phyloP scores from a whole-genome alignment of 2,888 invertebrate genomes.

The Drosophila ustulata region DNA sequence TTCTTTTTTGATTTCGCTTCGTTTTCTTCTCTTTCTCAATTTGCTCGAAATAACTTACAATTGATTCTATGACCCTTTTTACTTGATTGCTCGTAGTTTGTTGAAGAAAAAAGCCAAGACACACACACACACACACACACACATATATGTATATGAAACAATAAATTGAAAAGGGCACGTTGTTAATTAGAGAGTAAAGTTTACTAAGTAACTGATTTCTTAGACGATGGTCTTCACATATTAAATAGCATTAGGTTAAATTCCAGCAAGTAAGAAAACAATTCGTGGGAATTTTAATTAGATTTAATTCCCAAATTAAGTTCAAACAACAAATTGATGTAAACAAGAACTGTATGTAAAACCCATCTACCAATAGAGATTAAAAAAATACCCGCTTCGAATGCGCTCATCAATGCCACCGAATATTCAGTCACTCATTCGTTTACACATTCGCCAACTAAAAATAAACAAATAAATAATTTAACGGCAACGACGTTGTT shows the following conservation, averaged over 20 bases:
- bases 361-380: neutral
- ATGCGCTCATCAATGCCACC: neutral
- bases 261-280: neutral
- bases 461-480: constrained; percentile 18
- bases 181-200: neutral
- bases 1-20: constrained; percentile 6
- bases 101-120: neutral
- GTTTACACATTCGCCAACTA: constrained; percentile 17
- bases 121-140: neutral
- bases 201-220: neutral
- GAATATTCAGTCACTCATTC: constrained; percentile 4
- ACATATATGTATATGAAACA: neutral
- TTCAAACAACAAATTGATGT: neutral
- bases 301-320: neutral
- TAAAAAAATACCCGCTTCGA: neutral
- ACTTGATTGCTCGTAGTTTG: constrained; percentile 29
- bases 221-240: neutral
- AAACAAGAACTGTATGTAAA: neutral
- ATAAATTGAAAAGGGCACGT: constrained; percentile 2
- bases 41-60: constrained; percentile 16
- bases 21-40: constrained; percentile 12
- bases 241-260: neutral
- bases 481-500: constrained; percentile 24
- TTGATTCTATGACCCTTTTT: constrained; percentile 6
- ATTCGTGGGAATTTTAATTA: neutral